Percentiles rank a stretch among this genome's conserved stretches.
phyloP scores from a whole-genome alignment of 2,797 vertebrate genomes.

The Brachyalestes nurse region DNA sequence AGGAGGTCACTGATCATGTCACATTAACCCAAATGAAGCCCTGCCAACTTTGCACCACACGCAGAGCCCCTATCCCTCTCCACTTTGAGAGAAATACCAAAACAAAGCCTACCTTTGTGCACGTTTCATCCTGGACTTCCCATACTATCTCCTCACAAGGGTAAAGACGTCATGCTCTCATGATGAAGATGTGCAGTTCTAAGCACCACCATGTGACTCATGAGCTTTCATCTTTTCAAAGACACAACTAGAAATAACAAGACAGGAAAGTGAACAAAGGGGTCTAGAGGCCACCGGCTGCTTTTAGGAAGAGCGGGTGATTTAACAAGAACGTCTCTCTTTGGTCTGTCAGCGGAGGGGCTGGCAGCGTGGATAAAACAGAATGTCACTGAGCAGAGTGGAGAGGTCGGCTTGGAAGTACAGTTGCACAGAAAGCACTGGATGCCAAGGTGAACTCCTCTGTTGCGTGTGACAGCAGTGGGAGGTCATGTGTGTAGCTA shows the following conservation, averaged over 20 bases:
- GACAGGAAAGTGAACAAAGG: slow-evolving; percentile 49
- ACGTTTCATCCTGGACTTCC: slow-evolving; percentile 6
- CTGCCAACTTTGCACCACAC: slow-evolving; percentile 26
- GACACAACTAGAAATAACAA: slow-evolving; percentile 43
- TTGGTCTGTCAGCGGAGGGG: slow-evolving; percentile 44
- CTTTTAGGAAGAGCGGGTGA: slow-evolving; percentile 21
- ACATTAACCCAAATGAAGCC: slow-evolving; percentile 11
- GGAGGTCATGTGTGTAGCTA: background rate
- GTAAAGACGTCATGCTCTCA: slow-evolving; percentile 3
- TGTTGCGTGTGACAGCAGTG: background rate
- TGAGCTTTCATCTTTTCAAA: slow-evolving; percentile 52
- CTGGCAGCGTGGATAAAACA: slow-evolving; percentile 27
- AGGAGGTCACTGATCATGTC: background rate
- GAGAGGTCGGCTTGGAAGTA: no score
- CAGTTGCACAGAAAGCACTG: no score
- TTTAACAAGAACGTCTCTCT: slow-evolving; percentile 36
- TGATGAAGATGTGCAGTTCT: slow-evolving; percentile 28
- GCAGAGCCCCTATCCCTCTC: slow-evolving; percentile 46
- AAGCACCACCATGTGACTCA: slow-evolving; percentile 44
- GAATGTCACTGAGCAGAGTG: background rate
- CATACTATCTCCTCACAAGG: slow-evolving; percentile 21
- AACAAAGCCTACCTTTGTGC: slow-evolving; percentile 45
- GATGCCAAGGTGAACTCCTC: background rate
- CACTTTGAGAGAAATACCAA: slow-evolving; percentile 26
- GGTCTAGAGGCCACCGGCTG: slow-evolving; percentile 26